These are phyloP conservation scores for rat (Rattus norvegicus) DNA, from an alignment of 2,113 vertebrate species.

Conservation along the genomic window GRCr8 NC_086031.1:9247001-9247500, in stretches of 20 bases:
- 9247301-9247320: neutral
- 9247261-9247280: neutral
- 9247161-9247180: too few species aligned
- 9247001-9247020: neutral
- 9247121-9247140: neutral
- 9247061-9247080: neutral
- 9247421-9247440: too few species aligned
- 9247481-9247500: neutral
- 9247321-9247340: neutral
- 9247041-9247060: neutral
- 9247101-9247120: fast-evolving
- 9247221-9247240: neutral
- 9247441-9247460: neutral
- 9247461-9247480: neutral
- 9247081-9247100: neutral
- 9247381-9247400: too few species aligned
- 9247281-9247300: neutral
- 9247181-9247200: neutral
- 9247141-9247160: too few species aligned
- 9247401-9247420: too few species aligned
- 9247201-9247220: neutral
- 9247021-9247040: neutral
- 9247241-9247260: neutral
- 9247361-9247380: too few species aligned
- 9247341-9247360: neutral